Percentiles rank a stretch among this genome's conserved stretches.
phyloP scores from a whole-genome alignment of 2,113 vertebrate species.

The Macrotis lagotis region DNA sequence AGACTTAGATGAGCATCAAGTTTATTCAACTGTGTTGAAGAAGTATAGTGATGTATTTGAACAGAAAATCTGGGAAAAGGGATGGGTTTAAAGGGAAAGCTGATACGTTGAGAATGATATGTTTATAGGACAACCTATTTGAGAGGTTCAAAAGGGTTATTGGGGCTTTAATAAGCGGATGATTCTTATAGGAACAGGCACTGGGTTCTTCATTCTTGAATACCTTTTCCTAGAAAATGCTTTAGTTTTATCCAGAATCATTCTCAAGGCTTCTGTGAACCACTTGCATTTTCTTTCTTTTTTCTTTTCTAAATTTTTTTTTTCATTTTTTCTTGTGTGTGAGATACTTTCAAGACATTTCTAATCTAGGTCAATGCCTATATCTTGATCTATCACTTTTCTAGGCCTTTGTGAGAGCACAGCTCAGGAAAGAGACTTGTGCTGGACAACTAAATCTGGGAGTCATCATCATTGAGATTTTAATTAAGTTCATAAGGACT shows the following conservation, averaged over 20 bases:
- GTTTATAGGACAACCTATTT: not conserved
- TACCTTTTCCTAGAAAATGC: not conserved
- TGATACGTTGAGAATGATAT: no score
- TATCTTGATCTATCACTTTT: not conserved
- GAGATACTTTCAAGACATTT: not conserved
- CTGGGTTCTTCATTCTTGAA: not conserved
- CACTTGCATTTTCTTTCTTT: no score
- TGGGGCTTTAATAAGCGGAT: not conserved
- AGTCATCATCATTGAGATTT: not conserved
- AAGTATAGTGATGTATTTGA: no score
- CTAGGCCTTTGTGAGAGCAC: not conserved
- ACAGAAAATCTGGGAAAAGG: no score
- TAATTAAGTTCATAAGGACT: not conserved
- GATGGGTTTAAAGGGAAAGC: no score
- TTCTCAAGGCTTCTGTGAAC: no score
- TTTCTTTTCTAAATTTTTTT: no score
- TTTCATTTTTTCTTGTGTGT: not conserved
- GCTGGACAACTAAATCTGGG: not conserved
- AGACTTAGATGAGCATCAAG: not conserved
- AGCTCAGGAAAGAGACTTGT: not conserved
- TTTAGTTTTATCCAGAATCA: no score
- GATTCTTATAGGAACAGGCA: not conserved
- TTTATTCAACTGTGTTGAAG: not conserved
- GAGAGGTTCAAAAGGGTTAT: not conserved
- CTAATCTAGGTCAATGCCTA: not conserved